These are phyloP conservation scores for Drosophila basisetae DNA, from an alignment of 2,888 invertebrate species.

Conservation along the genomic window DNA sequence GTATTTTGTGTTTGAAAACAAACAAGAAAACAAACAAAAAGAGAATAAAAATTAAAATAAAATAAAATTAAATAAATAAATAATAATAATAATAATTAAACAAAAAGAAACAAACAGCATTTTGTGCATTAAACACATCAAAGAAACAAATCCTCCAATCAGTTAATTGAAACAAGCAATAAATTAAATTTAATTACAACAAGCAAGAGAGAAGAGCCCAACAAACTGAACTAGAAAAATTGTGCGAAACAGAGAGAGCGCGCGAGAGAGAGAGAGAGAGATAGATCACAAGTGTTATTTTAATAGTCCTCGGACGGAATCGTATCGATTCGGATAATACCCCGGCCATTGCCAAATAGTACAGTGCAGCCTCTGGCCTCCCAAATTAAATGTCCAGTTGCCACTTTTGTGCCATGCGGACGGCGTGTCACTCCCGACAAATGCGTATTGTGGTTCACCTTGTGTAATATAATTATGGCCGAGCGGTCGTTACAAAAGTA, in stretches of 20 bases:
- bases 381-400: conserved; percentile 73
- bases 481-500: conserved; percentile 85
- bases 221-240: conserved; percentile 9
- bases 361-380: conserved; percentile 41
- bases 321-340: conserved; percentile 22
- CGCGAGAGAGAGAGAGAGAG: neutral
- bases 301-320: conserved; percentile 12
- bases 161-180: conserved; percentile 5
- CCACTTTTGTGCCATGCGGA: conserved; percentile 84
- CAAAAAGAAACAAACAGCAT: conserved; percentile 15
- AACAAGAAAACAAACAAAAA: neutral
- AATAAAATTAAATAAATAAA: neutral
- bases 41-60: no score
- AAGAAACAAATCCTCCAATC: conserved; percentile 15
- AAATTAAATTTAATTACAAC: neutral
- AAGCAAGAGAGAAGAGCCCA: neutral
- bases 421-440: conserved; percentile 85
- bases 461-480: conserved; percentile 86
- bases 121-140: conserved; percentile 15
- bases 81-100: neutral
- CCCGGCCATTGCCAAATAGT: conserved; percentile 32
- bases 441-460: conserved; percentile 85
- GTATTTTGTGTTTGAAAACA: conserved; percentile 1
- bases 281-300: conserved; percentile 6
- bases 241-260: conserved; percentile 4